Conservation (phyloP, 1,140 invertebrate species). For the Bombus pascuorum region DNA sequence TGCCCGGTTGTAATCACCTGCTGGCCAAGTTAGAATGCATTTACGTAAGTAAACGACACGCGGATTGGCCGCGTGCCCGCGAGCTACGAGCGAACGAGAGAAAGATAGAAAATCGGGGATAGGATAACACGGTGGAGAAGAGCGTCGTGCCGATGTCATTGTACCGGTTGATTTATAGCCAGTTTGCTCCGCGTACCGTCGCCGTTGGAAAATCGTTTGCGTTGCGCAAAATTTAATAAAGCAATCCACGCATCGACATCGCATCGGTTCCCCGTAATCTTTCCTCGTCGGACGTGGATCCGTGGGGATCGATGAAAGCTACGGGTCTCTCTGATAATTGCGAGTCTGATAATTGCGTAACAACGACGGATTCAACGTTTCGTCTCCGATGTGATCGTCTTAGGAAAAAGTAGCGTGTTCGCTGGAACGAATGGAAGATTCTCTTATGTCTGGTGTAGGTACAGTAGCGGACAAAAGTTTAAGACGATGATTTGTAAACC, state of each 20-base stretch:
- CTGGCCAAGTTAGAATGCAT: conserved; percentile 56
- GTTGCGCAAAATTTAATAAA: conserved; percentile 76
- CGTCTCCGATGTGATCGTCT: not conserved
- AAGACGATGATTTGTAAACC: too few species aligned
- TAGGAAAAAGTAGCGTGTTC: conserved; percentile 2
- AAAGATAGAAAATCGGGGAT: conserved; percentile 21
- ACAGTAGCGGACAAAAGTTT: too few species aligned
- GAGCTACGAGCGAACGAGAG: conserved; percentile 18
- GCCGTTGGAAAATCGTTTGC: conserved; percentile 67
- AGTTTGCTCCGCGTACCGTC: conserved; percentile 33
- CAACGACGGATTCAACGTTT: conserved; percentile 21
- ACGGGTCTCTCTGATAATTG: conserved; percentile 45
- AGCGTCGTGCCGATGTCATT: conserved; percentile 67
- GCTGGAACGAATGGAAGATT: not conserved
- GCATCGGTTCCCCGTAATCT: conserved; percentile 67
- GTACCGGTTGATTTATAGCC: conserved; percentile 68
- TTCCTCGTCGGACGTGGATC: conserved; percentile 43
- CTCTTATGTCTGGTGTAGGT: not conserved
- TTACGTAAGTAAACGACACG: conserved; percentile 66
- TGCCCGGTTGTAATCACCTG: conserved; percentile 41
- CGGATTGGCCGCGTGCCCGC: conserved; percentile 45
- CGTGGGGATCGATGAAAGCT: conserved; percentile 54
- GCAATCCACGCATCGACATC: conserved; percentile 70
- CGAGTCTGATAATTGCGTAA: conserved; percentile 1
- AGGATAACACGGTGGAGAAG: conserved; percentile 43